Base-by-base conservation (phyloP, 2,797 vertebrate species). In the Poecilia velifera region DNA sequence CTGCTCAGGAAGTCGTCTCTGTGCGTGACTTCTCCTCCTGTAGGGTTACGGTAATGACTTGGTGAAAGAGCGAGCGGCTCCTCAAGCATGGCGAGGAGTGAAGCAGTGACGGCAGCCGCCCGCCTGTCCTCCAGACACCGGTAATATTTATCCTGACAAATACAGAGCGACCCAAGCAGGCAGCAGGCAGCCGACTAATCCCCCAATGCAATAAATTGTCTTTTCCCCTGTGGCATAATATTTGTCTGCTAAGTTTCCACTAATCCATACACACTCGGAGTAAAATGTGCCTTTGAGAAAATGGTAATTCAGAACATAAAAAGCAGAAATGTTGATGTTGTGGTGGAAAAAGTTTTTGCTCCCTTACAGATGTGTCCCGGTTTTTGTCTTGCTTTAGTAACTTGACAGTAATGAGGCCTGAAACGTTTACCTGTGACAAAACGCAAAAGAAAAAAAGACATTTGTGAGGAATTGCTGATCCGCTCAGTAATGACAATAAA, bases 61-160 rank as follows among this genome's bases (percentile, higher is more conserved):
- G 57, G 81, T 87, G 84, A 79, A 34, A 86, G 77, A 86, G 78
- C 80, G 73, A 78, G 86, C 85, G 84, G 87, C 77, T 81, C 84
- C 73, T 83, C 77, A 3, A 73, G 82, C 87, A 59, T 12, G 71
- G 74, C 20, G 7, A 78, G 34, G 73, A 91, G 66, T 78, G 45
- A 88, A 89, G 85, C 85, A 73, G 64, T 2, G 84, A 88, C 82
- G 90, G 82, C 77, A 84, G 81, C 73, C 31, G 70, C 78, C 79
- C 49, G 86, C 83, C 78, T 55, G 81, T 87, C 89, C 86, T 84
- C 72, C 86, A 93, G 90, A 92, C 86, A 85, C 16, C 20, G 49
- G 55, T 85, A 87, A 91, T 88, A 91, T 93, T 91, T 91, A 92
- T 90, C 75, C 87, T 55, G 84, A 90, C 89, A 92, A 92, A 90